Evolutionary conservation across 2,888 invertebrate genomes (phyloP).

Genomic region (Drosophila limbata): DNA sequence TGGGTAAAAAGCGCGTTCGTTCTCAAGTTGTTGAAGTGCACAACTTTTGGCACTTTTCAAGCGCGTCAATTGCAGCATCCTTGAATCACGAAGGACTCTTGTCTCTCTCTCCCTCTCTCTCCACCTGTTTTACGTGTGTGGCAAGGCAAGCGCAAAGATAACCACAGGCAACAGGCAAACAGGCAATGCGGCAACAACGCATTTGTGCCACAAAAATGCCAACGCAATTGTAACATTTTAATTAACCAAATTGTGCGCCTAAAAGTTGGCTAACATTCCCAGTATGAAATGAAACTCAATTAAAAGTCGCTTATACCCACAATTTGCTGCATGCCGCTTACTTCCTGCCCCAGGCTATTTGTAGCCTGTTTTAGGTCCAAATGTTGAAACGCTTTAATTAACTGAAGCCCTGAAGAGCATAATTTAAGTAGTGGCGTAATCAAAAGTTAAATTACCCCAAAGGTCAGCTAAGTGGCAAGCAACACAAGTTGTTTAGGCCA

Average conservation of each 20-base stretch:
- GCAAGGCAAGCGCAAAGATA: conserved; percentile 29
- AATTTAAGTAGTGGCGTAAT: conserved; percentile 60
- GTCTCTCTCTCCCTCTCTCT: conserved; percentile 17
- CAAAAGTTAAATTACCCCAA: conserved; percentile 56
- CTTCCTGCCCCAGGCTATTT: conserved; percentile 4
- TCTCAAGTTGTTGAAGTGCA: conserved; percentile 23
- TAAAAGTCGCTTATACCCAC: conserved; percentile 75
- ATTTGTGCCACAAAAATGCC: conserved; percentile 57
- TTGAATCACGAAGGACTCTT: conserved; percentile 47
- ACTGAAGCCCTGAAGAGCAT: conserved; percentile 45
- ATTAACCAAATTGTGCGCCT: conserved; percentile 77
- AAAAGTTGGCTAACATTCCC: conserved; percentile 53
- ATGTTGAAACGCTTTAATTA: conserved; percentile 65
- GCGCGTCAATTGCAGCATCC: conserved; percentile 49
- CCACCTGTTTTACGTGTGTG: conserved; percentile 12
- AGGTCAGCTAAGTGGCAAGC: conserved; percentile 51
- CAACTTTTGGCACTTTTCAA: conserved; percentile 44
- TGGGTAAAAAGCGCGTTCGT: not conserved
- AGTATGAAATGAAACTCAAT: conserved; percentile 71
- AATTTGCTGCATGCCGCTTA: conserved; percentile 40
- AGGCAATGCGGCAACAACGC: conserved; percentile 21
- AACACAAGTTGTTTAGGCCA: conserved; percentile 41
- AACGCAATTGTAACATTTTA: conserved; percentile 77
- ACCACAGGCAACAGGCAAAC: conserved; percentile 27
- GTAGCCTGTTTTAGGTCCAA: conserved; percentile 35